Evolutionary conservation across 2,113 vertebrate genomes (phyloP).

Genomic region (Forbesichthys agassizii): DNA sequence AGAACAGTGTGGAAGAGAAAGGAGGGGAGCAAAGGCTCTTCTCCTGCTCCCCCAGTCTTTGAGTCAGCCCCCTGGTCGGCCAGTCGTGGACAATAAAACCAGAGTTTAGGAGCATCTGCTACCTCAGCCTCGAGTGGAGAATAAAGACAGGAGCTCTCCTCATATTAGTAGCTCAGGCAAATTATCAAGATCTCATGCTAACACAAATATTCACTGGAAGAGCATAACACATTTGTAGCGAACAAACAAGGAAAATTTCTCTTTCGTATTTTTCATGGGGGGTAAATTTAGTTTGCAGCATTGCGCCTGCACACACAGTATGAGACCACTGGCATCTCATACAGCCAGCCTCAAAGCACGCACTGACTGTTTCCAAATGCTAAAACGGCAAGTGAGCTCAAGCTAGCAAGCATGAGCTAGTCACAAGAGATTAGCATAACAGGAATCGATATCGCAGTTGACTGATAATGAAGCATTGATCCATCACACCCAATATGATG

Average conservation of each 20-base stretch:
- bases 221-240: not conserved
- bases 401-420: constrained; percentile 3
- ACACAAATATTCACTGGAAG: not conserved
- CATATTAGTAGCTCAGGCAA: constrained; percentile 21
- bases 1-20: not conserved
- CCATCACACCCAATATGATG: constrained; percentile 45
- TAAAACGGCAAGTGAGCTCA: not conserved
- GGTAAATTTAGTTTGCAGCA: too few relatives aligned
- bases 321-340: not conserved
- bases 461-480: constrained; percentile 56
- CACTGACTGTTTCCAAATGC: not conserved
- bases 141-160: constrained; percentile 48
- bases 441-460: constrained; percentile 53
- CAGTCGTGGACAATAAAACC: constrained; percentile 57
- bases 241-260: not conserved
- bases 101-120: constrained; percentile 70
- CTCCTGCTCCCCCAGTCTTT: constrained; percentile 44
- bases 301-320: too few relatives aligned
- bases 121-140: constrained; percentile 45
- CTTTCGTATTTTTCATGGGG: too few relatives aligned
- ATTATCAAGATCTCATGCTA: constrained; percentile 28
- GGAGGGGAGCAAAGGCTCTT: constrained; percentile 27
- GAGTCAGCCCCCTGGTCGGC: constrained; percentile 53
- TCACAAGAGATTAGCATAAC: constrained; percentile 32
- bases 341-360: not conserved